Base-by-base conservation (phyloP, 2,113 vertebrate genomes). In the Carollia perspicillata region DNA sequence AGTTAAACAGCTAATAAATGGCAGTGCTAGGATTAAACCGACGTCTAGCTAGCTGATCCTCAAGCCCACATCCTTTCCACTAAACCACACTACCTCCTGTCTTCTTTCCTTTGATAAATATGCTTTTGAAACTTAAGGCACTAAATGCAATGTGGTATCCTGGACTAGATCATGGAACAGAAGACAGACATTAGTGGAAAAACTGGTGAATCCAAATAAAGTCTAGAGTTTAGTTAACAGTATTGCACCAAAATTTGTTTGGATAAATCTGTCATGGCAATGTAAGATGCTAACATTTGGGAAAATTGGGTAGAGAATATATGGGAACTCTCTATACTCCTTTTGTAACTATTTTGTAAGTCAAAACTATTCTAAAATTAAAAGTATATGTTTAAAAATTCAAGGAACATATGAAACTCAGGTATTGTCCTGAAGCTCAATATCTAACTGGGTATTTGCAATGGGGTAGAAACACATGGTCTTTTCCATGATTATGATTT, bases 31-130 rank as follows among this genome's bases (percentile, higher is more conserved):
- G 71, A 90, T 92, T 97, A 95, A 95, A 69, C 55, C 33, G 53
- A 30, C 14, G 1, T 80, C 47, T 88, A 55, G 30, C 33, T 72
- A 90, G 60, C 14, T 87, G 92, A 90, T 88, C 65, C 7, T 47
- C n/a, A 89, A 96, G 74, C 84, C 33, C 71, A 83, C 42, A 87
- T 88, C 58, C 60, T 84, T 94, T 77, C 89, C 37, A 92, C 40
- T 51, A 79, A 86, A 84, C 49, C 75, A 93, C 18, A 60, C 68
- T 60, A 66, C 16, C 37, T 93, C 83, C 65, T 71, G 2, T 66
- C 65, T 93, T 89, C 47, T 88, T 90, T 93, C 55, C 37, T 94
- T 81, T 72, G 80, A 97, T 60, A 97, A 94, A 89, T 72, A 80
- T 58, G 22, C 16, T 93, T 94, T 89, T 18, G 92, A 87, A 66